These are phyloP conservation scores for Cyclina sinensis DNA, from an alignment of 1,140 invertebrate species.

Conservation along the genomic window DNA sequence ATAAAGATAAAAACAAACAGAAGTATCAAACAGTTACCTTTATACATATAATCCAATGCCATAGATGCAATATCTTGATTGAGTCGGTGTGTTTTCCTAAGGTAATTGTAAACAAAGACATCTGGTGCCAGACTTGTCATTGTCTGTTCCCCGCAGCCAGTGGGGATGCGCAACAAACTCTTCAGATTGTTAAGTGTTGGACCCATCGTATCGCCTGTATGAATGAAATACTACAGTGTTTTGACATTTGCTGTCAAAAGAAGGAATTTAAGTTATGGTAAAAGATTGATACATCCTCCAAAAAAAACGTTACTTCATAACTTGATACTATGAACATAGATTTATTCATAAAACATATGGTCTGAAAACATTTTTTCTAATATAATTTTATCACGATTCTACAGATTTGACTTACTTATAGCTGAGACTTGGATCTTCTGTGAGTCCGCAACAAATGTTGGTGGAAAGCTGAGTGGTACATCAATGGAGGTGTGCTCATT, in stretches of 20 bases:
- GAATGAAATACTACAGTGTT: neutral
- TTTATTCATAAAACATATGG: no score
- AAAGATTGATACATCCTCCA: no score
- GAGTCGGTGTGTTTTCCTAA: conserved; percentile 91
- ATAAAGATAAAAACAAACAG: no score
- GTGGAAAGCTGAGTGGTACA: conserved; percentile 33
- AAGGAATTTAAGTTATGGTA: no score
- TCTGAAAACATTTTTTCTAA: neutral
- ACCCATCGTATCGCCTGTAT: conserved; percentile 77
- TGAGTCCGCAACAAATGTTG: conserved; percentile 45
- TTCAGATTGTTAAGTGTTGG: conserved; percentile 70
- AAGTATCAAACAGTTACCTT: conserved; percentile 86
- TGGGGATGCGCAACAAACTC: conserved; percentile 75
- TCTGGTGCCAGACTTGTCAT: conserved; percentile 97
- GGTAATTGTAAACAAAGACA: conserved; percentile 95
- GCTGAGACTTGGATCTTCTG: conserved; percentile 50
- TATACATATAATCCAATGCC: conserved; percentile 92
- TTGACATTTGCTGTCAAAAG: neutral
- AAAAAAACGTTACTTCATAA: no score
- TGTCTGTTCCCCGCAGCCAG: conserved; percentile 96
- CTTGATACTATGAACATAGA: no score
- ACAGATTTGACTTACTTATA: conserved; percentile 9
- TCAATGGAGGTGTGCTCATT: conserved; percentile 13
- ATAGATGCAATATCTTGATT: conserved; percentile 90
- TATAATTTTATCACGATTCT: neutral